phyloP scores from a whole-genome alignment of 2,113 vertebrate species.

The Menidia beryllina region DNA sequence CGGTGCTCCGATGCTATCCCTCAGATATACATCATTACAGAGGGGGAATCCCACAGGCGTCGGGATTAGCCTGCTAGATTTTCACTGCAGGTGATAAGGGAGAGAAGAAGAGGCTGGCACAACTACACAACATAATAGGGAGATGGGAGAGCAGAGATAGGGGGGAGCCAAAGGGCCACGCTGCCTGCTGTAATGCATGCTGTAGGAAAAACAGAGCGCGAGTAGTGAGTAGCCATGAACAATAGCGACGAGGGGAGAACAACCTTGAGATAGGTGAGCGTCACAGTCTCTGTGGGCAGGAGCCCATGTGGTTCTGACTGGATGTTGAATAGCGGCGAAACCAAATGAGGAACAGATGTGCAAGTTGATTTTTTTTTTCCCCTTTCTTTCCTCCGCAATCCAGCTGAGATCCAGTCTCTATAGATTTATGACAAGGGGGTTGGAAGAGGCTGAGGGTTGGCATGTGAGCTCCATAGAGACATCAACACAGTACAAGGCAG shows the following conservation, averaged over 20 bases:
- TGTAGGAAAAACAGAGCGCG: conserved; percentile 38
- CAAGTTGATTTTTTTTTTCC: conserved; percentile 28
- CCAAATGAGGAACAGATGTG: conserved; percentile 14
- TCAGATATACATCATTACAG: conserved; percentile 78
- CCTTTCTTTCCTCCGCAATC: conserved; percentile 15
- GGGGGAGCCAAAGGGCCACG: conserved; percentile 51
- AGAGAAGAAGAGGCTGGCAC: conserved; percentile 58
- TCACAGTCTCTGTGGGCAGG: conserved; percentile 19
- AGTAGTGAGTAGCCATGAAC: conserved; percentile 61
- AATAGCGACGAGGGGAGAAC: conserved; percentile 65
- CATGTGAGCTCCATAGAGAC: conserved; percentile 27
- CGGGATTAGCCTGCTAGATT: conserved; percentile 75
- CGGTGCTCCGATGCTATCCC: conserved; percentile 74
- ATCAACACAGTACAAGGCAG: conserved; percentile 10
- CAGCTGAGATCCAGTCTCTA: conserved; percentile 24
- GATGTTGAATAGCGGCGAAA: conserved; percentile 34
- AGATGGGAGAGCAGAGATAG: conserved; percentile 70
- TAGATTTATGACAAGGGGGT: conserved; percentile 25
- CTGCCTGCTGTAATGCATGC: conserved; percentile 44
- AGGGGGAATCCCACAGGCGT: conserved; percentile 70
- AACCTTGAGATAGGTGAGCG: conserved; percentile 57
- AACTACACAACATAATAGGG: conserved; percentile 71
- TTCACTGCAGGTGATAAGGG: conserved; percentile 77
- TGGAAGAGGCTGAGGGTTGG: conserved; percentile 41
- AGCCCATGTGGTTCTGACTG: conserved; percentile 19